Conservation (phyloP, 2,113 vertebrate species). For the Crotophaga sulcirostris region DNA sequence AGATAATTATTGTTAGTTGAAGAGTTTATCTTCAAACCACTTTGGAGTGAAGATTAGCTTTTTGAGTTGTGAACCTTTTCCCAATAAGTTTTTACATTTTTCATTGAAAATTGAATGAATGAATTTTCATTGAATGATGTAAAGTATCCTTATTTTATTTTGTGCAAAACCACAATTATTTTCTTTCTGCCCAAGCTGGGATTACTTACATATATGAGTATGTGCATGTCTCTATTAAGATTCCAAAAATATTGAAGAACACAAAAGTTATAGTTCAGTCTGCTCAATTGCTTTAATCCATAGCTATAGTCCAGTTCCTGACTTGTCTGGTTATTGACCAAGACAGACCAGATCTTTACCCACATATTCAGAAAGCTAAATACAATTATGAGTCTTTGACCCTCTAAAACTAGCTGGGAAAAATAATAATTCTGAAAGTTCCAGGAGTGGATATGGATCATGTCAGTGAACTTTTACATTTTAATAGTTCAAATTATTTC, state of each 20-base stretch:
- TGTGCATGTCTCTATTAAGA: not conserved
- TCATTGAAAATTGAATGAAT: not conserved
- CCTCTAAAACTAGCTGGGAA: not conserved
- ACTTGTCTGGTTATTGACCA: not conserved
- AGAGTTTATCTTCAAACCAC: not conserved
- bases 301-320: not conserved
- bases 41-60: not conserved
- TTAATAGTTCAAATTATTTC: not conserved
- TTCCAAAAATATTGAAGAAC: not conserved
- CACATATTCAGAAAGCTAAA: not conserved
- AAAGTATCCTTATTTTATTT: not conserved
- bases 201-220: not conserved
- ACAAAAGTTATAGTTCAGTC: not conserved
- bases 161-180: not conserved
- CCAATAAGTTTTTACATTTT: not conserved
- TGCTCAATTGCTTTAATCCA: not conserved
- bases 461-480: not conserved
- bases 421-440: not conserved
- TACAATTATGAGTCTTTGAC: not conserved
- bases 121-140: not conserved
- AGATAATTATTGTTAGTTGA: not conserved
- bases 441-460: not conserved
- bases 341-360: not conserved
- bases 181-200: not conserved
- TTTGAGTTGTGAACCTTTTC: not conserved